phyloP scores from a whole-genome alignment of 2,113 vertebrate species.

The Benitochromis conjunctus region DNA sequence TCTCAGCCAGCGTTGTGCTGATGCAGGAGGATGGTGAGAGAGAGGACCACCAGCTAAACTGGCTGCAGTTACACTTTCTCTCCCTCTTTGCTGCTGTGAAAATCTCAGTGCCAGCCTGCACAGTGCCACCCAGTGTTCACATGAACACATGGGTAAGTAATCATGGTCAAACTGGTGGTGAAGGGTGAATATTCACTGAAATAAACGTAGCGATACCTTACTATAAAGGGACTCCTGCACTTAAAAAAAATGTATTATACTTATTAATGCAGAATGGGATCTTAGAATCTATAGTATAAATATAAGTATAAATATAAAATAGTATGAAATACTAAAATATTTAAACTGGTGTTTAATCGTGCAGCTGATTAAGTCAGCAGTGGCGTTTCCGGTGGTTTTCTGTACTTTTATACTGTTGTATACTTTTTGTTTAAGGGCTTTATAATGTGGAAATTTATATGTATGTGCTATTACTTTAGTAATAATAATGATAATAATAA shows the following conservation, averaged over 20 bases:
- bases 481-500: background rate
- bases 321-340: background rate
- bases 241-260: background rate
- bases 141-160: background rate
- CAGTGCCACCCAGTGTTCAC: constrained; percentile 87
- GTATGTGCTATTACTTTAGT: background rate
- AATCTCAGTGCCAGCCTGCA: constrained; percentile 31
- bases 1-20: constrained; percentile 45
- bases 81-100: constrained; percentile 7
- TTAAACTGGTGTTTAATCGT: background rate
- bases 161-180: background rate
- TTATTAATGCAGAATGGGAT: background rate
- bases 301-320: background rate
- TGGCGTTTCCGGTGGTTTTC: background rate
- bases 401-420: background rate
- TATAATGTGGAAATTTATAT: background rate
- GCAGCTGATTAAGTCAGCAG: fast-evolving
- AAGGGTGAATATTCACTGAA: background rate
- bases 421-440: background rate
- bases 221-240: background rate
- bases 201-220: background rate
- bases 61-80: constrained; percentile 22
- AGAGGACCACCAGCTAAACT: constrained; percentile 52
- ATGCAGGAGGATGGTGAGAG: constrained; percentile 50
- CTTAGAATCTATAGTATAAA: background rate